Percentiles rank a stretch among this genome's conserved stretches.
phyloP scores from a whole-genome alignment of 2,113 vertebrate genomes.

The Nestor notabilis region DNA sequence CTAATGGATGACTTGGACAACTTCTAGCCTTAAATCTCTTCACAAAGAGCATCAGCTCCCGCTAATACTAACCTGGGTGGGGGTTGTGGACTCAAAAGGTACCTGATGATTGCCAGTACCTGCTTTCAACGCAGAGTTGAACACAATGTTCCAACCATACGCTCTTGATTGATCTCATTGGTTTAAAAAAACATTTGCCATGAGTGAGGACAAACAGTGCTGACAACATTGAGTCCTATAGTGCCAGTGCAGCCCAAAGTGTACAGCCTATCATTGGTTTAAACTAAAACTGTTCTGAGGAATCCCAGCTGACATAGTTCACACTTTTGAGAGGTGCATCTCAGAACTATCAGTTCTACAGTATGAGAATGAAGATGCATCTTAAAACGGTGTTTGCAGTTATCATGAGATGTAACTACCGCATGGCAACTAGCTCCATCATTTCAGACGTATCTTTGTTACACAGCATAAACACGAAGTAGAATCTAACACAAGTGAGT shows the following conservation, averaged over 20 bases:
- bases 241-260: background rate
- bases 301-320: background rate
- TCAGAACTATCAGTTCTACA: background rate
- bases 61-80: background rate
- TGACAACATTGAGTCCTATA: accelerated
- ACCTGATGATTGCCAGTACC: background rate
- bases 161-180: background rate
- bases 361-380: background rate
- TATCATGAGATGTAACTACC: background rate
- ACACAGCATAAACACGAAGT: accelerated
- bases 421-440: background rate
- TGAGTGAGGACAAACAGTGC: background rate
- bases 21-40: background rate
- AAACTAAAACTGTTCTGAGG: background rate
- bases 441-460: background rate
- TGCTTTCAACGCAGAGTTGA: background rate
- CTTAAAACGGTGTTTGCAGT: background rate
- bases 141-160: background rate
- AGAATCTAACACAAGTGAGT: background rate
- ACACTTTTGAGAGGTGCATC: background rate
- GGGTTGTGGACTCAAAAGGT: background rate
- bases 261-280: background rate
- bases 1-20: background rate
- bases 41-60: background rate
- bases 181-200: background rate